These are phyloP conservation scores for Sprattus sprattus DNA, from an alignment of 2,113 vertebrate genomes.

Conservation along the genomic window DNA sequence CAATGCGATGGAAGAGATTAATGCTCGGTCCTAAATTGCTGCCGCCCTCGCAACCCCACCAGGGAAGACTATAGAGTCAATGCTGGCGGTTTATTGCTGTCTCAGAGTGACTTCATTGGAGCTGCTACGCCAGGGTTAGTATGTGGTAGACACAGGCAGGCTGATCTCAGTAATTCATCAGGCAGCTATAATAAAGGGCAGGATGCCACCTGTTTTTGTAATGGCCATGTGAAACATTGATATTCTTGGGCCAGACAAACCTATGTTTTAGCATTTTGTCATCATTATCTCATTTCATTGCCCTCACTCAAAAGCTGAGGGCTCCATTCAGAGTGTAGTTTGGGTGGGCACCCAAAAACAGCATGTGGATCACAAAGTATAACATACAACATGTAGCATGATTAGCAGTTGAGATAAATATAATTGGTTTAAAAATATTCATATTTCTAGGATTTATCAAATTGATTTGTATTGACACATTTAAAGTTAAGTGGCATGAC, in stretches of 20 bases:
- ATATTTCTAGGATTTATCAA: background rate
- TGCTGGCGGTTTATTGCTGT: background rate
- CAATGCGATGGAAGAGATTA: background rate
- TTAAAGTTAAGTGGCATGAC: background rate
- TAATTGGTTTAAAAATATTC: no score
- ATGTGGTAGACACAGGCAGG: no score
- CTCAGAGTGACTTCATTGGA: background rate
- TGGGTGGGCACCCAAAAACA: background rate
- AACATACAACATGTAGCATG: background rate
- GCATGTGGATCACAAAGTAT: no score
- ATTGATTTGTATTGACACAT: background rate
- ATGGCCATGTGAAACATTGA: background rate
- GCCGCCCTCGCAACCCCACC: background rate
- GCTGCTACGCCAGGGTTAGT: background rate
- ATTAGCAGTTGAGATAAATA: no score
- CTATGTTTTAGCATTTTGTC: background rate
- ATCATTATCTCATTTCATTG: background rate
- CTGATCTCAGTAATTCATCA: background rate
- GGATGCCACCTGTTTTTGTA: background rate
- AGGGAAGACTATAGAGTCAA: background rate
- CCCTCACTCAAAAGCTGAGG: background rate
- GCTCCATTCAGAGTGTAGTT: background rate
- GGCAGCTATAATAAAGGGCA: background rate
- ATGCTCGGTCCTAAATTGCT: background rate
- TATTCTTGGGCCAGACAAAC: background rate